These are phyloP conservation scores for Rotaria magnacalcarata DNA, from an alignment of 2,888 invertebrate species.

Conservation along the genomic window DNA sequence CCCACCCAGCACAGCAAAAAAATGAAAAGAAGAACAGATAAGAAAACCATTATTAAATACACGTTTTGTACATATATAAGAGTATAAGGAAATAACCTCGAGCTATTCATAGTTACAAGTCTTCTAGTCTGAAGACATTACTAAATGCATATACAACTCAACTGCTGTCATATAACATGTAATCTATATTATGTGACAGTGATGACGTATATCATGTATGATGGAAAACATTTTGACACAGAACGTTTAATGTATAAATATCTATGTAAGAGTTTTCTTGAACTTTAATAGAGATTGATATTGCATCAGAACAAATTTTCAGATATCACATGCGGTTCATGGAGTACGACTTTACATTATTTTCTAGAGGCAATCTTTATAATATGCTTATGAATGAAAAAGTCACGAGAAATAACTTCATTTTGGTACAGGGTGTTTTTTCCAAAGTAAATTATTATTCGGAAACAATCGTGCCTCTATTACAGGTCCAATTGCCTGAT, in stretches of 20 bases:
- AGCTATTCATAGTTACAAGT: neutral
- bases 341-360: too few relatives aligned
- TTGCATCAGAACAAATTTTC: too few relatives aligned
- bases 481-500: too few relatives aligned
- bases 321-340: too few relatives aligned
- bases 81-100: neutral
- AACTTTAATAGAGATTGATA: too few relatives aligned
- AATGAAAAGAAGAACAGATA: neutral
- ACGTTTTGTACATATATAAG: neutral
- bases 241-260: neutral
- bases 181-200: neutral
- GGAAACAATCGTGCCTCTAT: too few relatives aligned
- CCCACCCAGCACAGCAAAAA: neutral
- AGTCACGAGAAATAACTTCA: too few relatives aligned
- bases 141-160: neutral
- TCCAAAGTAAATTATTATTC: too few relatives aligned
- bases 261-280: too few relatives aligned
- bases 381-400: too few relatives aligned
- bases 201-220: neutral
- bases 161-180: neutral
- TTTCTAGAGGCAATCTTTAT: too few relatives aligned
- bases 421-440: too few relatives aligned
- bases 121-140: neutral
- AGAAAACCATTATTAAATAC: neutral
- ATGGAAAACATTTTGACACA: neutral